A percentile compares a stretch with the other conserved stretches of the same genome.
These are phyloP conservation scores for Squalus acanthias DNA, from an alignment of 2,797 vertebrate genomes.

Conservation along the genomic window DNA sequence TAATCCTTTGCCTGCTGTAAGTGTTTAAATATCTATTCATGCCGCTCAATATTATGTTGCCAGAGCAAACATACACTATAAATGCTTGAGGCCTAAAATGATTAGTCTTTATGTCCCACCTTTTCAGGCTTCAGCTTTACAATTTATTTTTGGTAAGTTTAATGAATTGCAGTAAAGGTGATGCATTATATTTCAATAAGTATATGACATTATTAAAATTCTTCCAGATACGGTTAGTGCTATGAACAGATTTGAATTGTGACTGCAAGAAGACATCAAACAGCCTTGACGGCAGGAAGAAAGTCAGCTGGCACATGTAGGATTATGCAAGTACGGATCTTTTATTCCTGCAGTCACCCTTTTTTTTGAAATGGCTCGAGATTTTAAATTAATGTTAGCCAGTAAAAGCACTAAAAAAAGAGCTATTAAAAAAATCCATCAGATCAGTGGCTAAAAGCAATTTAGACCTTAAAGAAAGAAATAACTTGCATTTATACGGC, in stretches of 20 bases:
- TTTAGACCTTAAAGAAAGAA: neutral
- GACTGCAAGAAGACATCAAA: neutral
- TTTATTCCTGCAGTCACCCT: neutral
- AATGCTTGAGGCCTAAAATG: constrained; percentile 20
- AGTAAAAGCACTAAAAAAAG: neutral
- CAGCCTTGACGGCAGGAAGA: neutral
- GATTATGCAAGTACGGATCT: constrained; percentile 18
- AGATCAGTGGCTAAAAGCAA: neutral
- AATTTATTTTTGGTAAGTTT: constrained; percentile 21
- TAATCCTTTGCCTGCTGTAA: constrained; percentile 7
- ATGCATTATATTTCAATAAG: neutral
- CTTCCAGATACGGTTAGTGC: neutral
- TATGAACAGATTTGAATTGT: neutral
- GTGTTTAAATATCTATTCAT: constrained; percentile 29
- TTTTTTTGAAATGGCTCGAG: neutral
- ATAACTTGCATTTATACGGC: neutral
- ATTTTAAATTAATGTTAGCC: constrained; percentile 4
- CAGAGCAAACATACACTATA: neutral
- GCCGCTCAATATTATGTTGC: neutral
- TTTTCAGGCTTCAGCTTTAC: neutral
- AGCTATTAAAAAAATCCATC: neutral
- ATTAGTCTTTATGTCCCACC: constrained; percentile 13
- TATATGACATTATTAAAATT: constrained; percentile 21
- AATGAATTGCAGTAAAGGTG: neutral
- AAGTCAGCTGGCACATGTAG: neutral